Evolutionary conservation across 1,140 invertebrate genomes (phyloP), one percentile per base, ranked within the genome.

Genomic region (Drosophila chauvacae): DNA sequence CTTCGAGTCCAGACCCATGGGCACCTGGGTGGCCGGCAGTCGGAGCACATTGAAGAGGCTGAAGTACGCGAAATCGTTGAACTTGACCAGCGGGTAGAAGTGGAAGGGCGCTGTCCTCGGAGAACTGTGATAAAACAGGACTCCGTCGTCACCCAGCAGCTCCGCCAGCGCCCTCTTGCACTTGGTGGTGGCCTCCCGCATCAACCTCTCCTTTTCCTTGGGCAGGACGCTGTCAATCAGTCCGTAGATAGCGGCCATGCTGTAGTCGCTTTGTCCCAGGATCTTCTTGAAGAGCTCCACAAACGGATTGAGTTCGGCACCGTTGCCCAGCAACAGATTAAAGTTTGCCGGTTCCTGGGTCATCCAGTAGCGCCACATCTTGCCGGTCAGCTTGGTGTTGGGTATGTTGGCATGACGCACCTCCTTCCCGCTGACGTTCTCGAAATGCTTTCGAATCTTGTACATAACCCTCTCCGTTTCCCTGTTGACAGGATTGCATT

Each of bases 31-130:
- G 1, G 95, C 96, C 9, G 98, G 98, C 16, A 98, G 93, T 35
- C 95, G 95, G 1, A 99, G 92, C 9, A 96, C 96, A 93, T 99
- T 99, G 91, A 98, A 97, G 42, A 99, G 93, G 30, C 95, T 96
- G 92, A 97, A 98, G 92, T 98, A 98, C 9, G 95, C 94, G 93
- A 98, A 98, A 93, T 99, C 98, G 86, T 95, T 97, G 3, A 97
- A 96, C 57, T 96, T 95, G 4, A 97, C 93, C 72, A 97, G 94
- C 39, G 96, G 94, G 50, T 96, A 94, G 90, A 96, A 96, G 93
- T 99, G 98, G 91, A 97, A 97, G 7, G 95, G 96, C 2, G 98
- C 97, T n/a, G 96, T 93, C 20, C 94, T 94, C 1, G 98, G 97
- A 66, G 96, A 95, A 2, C 96, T 96, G 26, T 98, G 97, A 92